Evolutionary conservation across 1,140 invertebrate genomes (phyloP).

Genomic region (Battus philenor): DNA sequence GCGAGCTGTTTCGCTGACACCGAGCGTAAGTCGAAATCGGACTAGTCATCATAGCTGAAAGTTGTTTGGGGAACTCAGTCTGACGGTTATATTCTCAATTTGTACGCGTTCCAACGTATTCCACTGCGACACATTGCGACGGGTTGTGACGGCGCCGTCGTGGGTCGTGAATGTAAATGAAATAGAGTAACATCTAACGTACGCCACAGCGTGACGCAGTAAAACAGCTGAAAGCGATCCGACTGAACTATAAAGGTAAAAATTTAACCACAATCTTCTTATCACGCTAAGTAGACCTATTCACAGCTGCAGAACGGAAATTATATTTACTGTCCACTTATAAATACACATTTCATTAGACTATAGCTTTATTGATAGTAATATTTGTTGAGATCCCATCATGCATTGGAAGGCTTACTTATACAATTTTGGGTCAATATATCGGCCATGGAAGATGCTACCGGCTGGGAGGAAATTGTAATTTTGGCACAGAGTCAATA

Average conservation of each 20-base stretch:
- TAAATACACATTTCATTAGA: slow-evolving; percentile 41
- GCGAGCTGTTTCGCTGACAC: slow-evolving; percentile 7
- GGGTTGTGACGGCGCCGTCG: too few species aligned
- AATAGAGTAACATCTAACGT: too few species aligned
- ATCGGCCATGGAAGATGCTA: slow-evolving; percentile 25
- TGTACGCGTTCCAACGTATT: background rate
- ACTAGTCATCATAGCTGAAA: slow-evolving; percentile 37
- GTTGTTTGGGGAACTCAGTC: slow-evolving; percentile 49
- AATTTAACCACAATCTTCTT: slow-evolving; percentile 23
- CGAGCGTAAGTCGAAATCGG: slow-evolving; percentile 21
- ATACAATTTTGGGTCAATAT: slow-evolving; percentile 32
- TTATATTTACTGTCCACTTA: slow-evolving; percentile 50
- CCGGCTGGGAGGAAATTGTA: background rate
- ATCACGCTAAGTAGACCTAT: slow-evolving; percentile 53
- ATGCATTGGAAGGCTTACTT: slow-evolving; percentile 34
- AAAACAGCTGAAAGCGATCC: too few species aligned
- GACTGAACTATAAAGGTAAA: slow-evolving; percentile 1
- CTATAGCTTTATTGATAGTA: slow-evolving; percentile 24
- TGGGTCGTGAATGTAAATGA: too few species aligned
- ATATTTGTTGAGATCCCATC: slow-evolving; percentile 59
- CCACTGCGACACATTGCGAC: too few species aligned
- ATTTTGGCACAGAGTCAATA: too few species aligned
- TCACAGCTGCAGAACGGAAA: slow-evolving; percentile 64
- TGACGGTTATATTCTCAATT: slow-evolving; percentile 17
- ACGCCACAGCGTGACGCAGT: too few species aligned